Evolutionary conservation across 1,140 invertebrate genomes (phyloP).

Genomic region (Drosophila sechellia): DNA sequence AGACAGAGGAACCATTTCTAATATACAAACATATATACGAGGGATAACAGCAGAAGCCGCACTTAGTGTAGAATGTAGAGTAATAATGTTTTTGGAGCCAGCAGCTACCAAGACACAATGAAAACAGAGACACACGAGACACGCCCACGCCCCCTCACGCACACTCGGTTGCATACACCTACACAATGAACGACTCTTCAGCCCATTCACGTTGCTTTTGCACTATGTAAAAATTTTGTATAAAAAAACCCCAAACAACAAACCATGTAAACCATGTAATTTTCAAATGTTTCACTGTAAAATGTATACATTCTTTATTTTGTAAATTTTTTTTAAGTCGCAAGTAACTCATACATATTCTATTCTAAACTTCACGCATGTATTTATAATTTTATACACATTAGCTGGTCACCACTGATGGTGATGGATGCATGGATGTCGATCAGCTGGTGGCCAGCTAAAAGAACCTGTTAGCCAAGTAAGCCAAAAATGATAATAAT

Average conservation of each 20-base stretch:
- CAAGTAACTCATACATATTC: constrained; percentile 47
- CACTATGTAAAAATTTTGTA: constrained; percentile 82
- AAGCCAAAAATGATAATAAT: constrained; percentile 53
- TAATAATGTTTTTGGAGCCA: constrained; percentile 46
- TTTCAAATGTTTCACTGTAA: constrained; percentile 75
- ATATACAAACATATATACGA: constrained; percentile 49
- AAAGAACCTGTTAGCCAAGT: constrained; percentile 53
- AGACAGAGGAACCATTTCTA: constrained; percentile 62
- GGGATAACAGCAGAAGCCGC: constrained; percentile 40
- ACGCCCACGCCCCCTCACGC: constrained; percentile 30
- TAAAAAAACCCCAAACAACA: constrained; percentile 56
- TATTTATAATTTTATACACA: constrained; percentile 68
- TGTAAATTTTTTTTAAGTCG: constrained; percentile 77
- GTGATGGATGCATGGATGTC: constrained; percentile 9
- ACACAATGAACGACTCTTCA: constrained; percentile 61
- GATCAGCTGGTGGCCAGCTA: constrained; percentile 21
- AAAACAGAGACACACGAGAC: constrained; percentile 48
- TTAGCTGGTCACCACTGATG: constrained; percentile 21
- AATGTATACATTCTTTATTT: constrained; percentile 69
- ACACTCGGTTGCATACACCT: constrained; percentile 38
- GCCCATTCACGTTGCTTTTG: constrained; percentile 76
- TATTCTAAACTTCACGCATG: constrained; percentile 57
- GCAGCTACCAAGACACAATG: constrained; percentile 49
- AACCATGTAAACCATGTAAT: constrained; percentile 68
- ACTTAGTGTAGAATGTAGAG: constrained; percentile 50